A percentile compares a stretch with the other conserved stretches of the same genome.
phyloP scores from a whole-genome alignment of 2,888 invertebrate genomes.

The Isoperla grammatica region DNA sequence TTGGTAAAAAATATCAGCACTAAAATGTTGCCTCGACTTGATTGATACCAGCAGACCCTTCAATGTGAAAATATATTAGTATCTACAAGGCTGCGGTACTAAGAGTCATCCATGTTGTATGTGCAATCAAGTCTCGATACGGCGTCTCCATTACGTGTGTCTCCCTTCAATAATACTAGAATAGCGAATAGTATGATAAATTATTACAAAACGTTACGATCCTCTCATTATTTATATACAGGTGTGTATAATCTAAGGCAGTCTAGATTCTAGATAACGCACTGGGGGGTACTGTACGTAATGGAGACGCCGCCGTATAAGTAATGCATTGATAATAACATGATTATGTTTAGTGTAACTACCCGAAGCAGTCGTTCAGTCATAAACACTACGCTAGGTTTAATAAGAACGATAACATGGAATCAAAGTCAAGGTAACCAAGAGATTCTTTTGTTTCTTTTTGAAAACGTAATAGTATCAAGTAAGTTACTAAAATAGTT shows the following conservation, averaged over 20 bases:
- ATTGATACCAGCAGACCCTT: conserved; percentile 8
- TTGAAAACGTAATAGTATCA: too few species aligned
- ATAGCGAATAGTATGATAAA: too few species aligned
- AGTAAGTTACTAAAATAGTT: too few species aligned
- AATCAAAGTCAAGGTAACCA: too few species aligned
- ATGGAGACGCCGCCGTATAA: not conserved
- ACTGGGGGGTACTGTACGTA: not conserved
- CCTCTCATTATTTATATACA: too few species aligned
- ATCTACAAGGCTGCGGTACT: conserved; percentile 12
- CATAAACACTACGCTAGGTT: conserved; percentile 1
- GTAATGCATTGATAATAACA: not conserved
- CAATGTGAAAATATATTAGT: conserved; percentile 15
- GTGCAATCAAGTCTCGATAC: too few species aligned
- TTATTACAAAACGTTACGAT: too few species aligned
- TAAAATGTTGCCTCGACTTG: conserved; percentile 21
- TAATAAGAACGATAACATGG: not conserved
- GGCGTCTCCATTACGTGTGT: too few species aligned
- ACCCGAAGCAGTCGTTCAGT: conserved; percentile 17
- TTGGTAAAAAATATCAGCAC: conserved; percentile 53
- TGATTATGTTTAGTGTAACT: conserved; percentile 12
- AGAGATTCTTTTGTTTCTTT: too few species aligned
- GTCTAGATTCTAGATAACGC: conserved; percentile 9
- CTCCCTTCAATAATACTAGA: too few species aligned
- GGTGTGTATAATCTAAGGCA: conserved; percentile 5
- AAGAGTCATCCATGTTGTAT: too few species aligned